These are phyloP conservation scores for Sebastes miniatus DNA, from an alignment of 2,797 vertebrate genomes.

Conservation along the genomic window DNA sequence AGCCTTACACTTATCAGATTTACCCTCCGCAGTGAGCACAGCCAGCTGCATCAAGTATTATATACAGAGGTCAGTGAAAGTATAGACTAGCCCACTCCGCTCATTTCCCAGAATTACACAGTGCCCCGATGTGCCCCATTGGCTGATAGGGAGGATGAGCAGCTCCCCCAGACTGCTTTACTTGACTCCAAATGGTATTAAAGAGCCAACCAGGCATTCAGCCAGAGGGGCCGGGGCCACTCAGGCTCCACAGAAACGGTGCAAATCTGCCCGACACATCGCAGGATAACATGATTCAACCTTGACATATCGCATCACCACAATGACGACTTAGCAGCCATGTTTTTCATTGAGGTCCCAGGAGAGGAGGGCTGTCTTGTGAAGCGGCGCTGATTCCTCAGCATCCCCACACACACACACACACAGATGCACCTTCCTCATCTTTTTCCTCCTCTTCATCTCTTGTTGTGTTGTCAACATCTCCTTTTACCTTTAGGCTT, in stretches of 20 bases:
- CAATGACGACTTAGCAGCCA: slow-evolving; percentile 39
- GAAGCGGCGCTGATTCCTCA: slow-evolving; percentile 20
- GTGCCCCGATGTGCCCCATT: slow-evolving; percentile 33
- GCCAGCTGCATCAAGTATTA: slow-evolving; percentile 14
- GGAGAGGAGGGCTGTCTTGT: slow-evolving; percentile 15
- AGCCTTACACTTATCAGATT: slow-evolving; percentile 17
- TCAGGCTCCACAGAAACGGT: slow-evolving; percentile 41
- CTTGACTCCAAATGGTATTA: slow-evolving; percentile 66
- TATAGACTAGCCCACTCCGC: slow-evolving; percentile 45
- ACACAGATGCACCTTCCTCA: not conserved
- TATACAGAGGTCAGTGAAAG: slow-evolving; percentile 37
- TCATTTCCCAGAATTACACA: slow-evolving; percentile 56
- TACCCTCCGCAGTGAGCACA: not conserved
- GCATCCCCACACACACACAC: not conserved
- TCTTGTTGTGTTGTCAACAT: slow-evolving; percentile 1
- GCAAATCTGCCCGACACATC: slow-evolving; percentile 16
- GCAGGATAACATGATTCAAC: slow-evolving; percentile 61
- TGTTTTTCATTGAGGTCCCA: slow-evolving; percentile 40
- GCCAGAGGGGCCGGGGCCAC: slow-evolving; percentile 48
- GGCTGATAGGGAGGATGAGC: slow-evolving; percentile 58
- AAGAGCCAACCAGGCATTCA: slow-evolving; percentile 44
- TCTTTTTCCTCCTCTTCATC: slow-evolving; percentile 2
- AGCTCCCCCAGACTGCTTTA: slow-evolving; percentile 62
- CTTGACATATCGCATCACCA: slow-evolving; percentile 54
- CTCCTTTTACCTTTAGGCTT: not conserved